These are phyloP conservation scores for Oasisia sp. DNA, from an alignment of 2,888 invertebrate genomes.

Conservation along the genomic window DNA sequence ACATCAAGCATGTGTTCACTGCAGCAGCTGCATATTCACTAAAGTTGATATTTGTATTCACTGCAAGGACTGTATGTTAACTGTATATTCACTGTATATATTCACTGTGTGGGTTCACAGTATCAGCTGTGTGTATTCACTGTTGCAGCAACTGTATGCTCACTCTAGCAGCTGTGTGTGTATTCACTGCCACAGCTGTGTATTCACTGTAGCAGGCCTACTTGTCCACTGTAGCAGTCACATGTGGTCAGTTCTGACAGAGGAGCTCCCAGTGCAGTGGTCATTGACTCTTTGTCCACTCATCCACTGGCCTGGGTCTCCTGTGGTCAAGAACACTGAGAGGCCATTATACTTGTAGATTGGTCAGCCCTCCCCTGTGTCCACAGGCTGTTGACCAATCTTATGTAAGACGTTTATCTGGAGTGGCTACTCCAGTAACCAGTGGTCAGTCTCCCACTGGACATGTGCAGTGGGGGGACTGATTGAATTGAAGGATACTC, in stretches of 20 bases:
- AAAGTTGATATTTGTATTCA: too few species aligned
- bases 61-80: too few species aligned
- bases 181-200: too few species aligned
- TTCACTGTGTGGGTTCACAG: too few species aligned
- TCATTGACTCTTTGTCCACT: not conserved
- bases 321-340: not conserved
- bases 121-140: too few species aligned
- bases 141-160: too few species aligned
- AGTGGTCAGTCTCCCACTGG: not conserved
- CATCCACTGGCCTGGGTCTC: not conserved
- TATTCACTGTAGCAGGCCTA: too few species aligned
- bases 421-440: not conserved
- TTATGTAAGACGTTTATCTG: slow-evolving; percentile 3
- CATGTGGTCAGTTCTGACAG: not conserved
- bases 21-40: too few species aligned
- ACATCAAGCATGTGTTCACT: too few species aligned
- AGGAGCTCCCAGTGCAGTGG: not conserved
- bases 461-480: not conserved
- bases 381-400: not conserved
- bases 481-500: not conserved
- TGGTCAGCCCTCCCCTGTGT: not conserved
- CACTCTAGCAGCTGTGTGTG: too few species aligned
- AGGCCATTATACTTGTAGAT: slow-evolving; percentile 17
- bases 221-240: too few species aligned
- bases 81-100: too few species aligned